Base-by-base conservation (phyloP, 1,140 invertebrate species). In the Anadara kagoshimensis region DNA sequence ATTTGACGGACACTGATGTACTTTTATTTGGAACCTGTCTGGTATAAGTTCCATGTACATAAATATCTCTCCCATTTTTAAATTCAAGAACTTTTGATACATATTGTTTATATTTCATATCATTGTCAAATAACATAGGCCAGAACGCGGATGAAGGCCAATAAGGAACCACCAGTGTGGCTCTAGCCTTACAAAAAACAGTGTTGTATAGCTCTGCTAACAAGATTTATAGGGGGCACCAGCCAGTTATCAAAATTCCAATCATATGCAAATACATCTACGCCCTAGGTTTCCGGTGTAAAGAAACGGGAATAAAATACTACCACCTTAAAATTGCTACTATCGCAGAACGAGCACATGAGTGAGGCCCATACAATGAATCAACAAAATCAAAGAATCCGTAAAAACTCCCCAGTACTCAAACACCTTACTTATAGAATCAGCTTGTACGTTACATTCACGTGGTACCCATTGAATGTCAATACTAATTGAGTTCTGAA, bases 101-200 rank as follows among this genome's bases (percentile, higher is more conserved):
- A 20, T 22, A 61, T 20, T 2, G 7, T 2, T 8, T 12, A 61
- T 61, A 61, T 22, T 61, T 20, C 12, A 61, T 22, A 4, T 65
- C n/a, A 5, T 41, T 5, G 29, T n/a, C 24, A 65, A 41, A 54
- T 11, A 65, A 65, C 7, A 36, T 16, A 20, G 63, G 26, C 24
- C 64, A 71, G 64, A 71, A 71, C 1, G 61, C 59, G 8, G 49
- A 44, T 26, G 59, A 71, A 5, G 47, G 61, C 61, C 47, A 71
- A 24, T 71, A 64, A 43, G 69, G 69, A n/a, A 57, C 36, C 18
- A 71, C 49, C 2, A 64, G n/a, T 12, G 61, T 63, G 11, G 29
- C 69, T 51, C 12, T 16, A 20, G 44, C 47, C 8, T 61, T 59
- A 12, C 57, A 62, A 8, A 43, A 41, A 0, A 72, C 16, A 1